phyloP scores from a whole-genome alignment of 2,888 invertebrate genomes.

The Eupithecia pulchellata region DNA sequence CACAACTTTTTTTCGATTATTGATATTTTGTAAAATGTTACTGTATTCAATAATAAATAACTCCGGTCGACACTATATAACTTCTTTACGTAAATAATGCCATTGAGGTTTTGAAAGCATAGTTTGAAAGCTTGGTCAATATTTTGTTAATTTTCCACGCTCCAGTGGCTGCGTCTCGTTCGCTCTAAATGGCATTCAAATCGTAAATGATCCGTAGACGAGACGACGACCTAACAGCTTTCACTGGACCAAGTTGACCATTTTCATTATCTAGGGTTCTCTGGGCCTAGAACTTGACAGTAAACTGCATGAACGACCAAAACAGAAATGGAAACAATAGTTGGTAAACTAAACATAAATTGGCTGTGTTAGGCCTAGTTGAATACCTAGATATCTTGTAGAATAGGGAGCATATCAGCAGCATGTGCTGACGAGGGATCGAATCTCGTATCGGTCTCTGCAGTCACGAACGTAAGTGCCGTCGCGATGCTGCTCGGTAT shows the following conservation, averaged over 20 bases:
- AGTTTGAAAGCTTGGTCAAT: slow-evolving; percentile 17
- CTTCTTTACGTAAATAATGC: background rate
- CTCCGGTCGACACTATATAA: background rate
- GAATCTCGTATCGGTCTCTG: no score
- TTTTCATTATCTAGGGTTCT: background rate
- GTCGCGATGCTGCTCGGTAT: no score
- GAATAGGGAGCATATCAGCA: no score
- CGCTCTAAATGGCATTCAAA: slow-evolving; percentile 35
- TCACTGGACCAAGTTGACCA: slow-evolving; percentile 10
- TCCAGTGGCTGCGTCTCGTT: slow-evolving; percentile 17
- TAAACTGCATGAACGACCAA: background rate
- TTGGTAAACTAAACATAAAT: background rate
- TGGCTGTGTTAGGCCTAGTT: no score
- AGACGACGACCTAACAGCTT: slow-evolving; percentile 25
- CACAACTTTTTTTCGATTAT: background rate
- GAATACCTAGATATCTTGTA: no score
- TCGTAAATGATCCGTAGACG: slow-evolving; percentile 38
- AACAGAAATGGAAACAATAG: background rate
- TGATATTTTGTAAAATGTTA: background rate
- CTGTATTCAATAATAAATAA: background rate
- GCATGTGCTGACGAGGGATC: no score
- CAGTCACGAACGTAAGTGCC: no score
- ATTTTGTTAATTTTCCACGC: slow-evolving; percentile 22
- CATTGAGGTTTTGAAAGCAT: background rate
- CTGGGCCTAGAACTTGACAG: background rate